Base-by-base conservation (phyloP, 2,888 invertebrate genomes). In the Schrankia costaestrigalis region DNA sequence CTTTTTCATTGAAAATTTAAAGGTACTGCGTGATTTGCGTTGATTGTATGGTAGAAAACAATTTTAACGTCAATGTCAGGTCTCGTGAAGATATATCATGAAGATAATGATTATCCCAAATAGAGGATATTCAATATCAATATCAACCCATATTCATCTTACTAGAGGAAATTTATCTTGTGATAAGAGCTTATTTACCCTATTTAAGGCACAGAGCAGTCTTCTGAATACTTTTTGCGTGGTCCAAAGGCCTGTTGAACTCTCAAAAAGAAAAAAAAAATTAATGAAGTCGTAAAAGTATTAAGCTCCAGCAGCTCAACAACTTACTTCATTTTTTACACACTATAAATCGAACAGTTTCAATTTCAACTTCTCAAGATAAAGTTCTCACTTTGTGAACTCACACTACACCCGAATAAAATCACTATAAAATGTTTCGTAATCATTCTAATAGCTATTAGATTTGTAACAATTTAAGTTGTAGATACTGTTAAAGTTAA, bases 401-500 rank as follows among this genome's bases (percentile, higher is more conserved):
- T 24, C 31, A 24, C 18, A 45, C 42, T 35, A 35, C 28, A 45
- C 35, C 35, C 39, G 47, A 54, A 62, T 57, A 58, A 59, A 61
- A 57, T 59, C 43, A 55, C 52, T 56, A 50, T 66, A 44, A 61
- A 56, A 53, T 38, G 36, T 57, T 56, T 50, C 50, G 37, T 55
- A 60, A 63, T 59, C 46, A 54, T 47, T 54, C 41, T 55, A 56
- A 65, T 38, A 46, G 44, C 53, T 48, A 58, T 64, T 59, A 68
- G 47, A 69, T 66, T 65, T 63, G 68, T 65, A 63, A 59, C 55
- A 67, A 64, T 69, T 60, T 57, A 49, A 57, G 48, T 56, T 53
- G 48, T 48, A 51, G 41, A 55, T 58, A 58, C 56, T 53, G 53
- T 52, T 55, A 46, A 62, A 56, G 52, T 53, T 61, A 62, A 63